Percentiles rank a stretch among this genome's conserved stretches.
phyloP scores from a whole-genome alignment of 2,888 invertebrate species.

The Dasysyrphus tricinctus region DNA sequence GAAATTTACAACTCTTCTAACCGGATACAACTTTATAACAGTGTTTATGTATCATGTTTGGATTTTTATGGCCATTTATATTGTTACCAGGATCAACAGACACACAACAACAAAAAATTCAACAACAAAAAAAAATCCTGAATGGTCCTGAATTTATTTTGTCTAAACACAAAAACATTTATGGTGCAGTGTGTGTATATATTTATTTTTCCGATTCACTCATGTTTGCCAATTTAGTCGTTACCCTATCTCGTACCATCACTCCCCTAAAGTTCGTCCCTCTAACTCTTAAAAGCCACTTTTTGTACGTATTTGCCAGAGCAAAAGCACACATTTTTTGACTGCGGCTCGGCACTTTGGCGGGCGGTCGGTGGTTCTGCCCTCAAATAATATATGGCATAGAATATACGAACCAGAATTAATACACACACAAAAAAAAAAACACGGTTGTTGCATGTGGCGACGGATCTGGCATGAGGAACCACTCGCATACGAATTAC shows the following conservation, averaged over 20 bases:
- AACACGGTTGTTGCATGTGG: constrained; percentile 61
- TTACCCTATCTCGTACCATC: constrained; percentile 22
- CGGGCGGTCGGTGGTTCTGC: constrained; percentile 26
- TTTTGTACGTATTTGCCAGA: constrained; percentile 20
- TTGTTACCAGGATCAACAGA: constrained; percentile 63
- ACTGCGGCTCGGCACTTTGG: neutral
- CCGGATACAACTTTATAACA: constrained; percentile 70
- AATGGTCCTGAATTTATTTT: constrained; percentile 67
- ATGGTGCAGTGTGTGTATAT: constrained; percentile 34
- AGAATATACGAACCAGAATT: constrained; percentile 49
- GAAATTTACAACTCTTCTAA: constrained; percentile 67
- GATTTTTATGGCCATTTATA: constrained; percentile 72
- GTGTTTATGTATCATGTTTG: constrained; percentile 71
- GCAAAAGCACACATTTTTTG: constrained; percentile 37
- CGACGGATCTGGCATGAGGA: constrained; percentile 61
- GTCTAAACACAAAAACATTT: constrained; percentile 30
- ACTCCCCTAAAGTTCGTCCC: neutral
- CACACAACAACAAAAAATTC: neutral
- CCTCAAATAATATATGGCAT: constrained; percentile 43
- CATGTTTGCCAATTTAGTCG: constrained; percentile 66
- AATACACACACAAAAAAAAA: constrained; percentile 17
- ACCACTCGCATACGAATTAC: constrained; percentile 80
- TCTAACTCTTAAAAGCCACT: neutral
- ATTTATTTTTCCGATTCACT: constrained; percentile 42
- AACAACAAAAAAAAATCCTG: constrained; percentile 10